These are phyloP conservation scores for Nibea albiflora DNA, from an alignment of 2,113 vertebrate genomes.

Conservation along the genomic window DNA sequence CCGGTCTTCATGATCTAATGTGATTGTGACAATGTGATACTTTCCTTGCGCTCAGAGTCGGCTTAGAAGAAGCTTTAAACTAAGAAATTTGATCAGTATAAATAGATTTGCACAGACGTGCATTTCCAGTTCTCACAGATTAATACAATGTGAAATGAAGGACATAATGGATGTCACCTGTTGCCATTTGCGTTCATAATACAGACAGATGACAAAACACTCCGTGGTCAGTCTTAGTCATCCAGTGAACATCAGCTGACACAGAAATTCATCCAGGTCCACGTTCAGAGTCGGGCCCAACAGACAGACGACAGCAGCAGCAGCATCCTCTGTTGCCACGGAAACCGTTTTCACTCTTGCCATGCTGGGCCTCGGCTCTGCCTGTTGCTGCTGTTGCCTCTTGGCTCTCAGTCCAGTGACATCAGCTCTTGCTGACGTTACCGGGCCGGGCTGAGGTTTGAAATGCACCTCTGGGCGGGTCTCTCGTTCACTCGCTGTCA, in stretches of 20 bases:
- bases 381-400: background rate
- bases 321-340: conserved; percentile 48
- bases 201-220: background rate
- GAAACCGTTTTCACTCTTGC: conserved; percentile 20
- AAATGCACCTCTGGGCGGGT: conserved; percentile 1
- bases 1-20: background rate
- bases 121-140: background rate
- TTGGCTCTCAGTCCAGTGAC: background rate
- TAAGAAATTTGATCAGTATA: background rate
- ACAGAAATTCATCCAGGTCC: background rate
- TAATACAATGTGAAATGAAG: background rate
- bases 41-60: background rate
- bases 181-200: background rate
- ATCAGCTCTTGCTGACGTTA: conserved; percentile 1
- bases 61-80: too few species aligned
- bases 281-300: background rate
- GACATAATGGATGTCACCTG: background rate
- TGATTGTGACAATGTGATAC: too few species aligned
- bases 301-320: background rate
- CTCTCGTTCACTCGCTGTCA: conserved; percentile 10
- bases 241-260: background rate
- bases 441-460: background rate
- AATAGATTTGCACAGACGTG: background rate
- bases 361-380: conserved; percentile 8
- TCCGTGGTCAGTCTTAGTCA: too few species aligned